Evolutionary conservation across 2,888 invertebrate species (phyloP).

Genomic region (Nomada ruficornis): DNA sequence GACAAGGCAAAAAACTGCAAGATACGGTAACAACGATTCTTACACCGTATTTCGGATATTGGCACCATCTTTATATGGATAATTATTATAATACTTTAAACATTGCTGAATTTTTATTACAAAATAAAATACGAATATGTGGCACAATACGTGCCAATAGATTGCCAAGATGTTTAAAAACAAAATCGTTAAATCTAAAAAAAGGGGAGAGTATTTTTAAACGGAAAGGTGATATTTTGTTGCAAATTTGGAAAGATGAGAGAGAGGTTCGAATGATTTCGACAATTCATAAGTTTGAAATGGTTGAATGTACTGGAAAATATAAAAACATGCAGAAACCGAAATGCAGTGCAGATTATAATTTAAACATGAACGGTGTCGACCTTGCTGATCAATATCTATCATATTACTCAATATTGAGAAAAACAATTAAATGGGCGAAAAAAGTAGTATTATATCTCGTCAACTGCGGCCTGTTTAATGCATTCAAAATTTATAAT

Average conservation of each 20-base stretch:
- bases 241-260: slow-evolving; percentile 62
- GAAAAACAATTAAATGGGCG: too few species aligned
- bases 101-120: slow-evolving; percentile 14
- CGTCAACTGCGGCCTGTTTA: too few species aligned
- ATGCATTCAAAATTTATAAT: too few species aligned
- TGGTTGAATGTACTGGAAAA: slow-evolving; percentile 51
- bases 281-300: slow-evolving; percentile 59
- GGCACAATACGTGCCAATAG: slow-evolving; percentile 19
- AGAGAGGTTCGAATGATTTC: slow-evolving; percentile 60
- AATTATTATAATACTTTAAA: slow-evolving; percentile 21
- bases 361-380: slow-evolving; percentile 13
- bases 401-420: slow-evolving; percentile 6
- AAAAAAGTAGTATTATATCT: too few species aligned
- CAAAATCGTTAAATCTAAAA: slow-evolving; percentile 28
- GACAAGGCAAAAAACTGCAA: too few species aligned
- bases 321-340: slow-evolving; percentile 41
- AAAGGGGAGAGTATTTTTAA: slow-evolving; percentile 58
- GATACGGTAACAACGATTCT: too few species aligned
- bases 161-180: slow-evolving; percentile 8
- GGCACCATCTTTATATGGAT: slow-evolving; percentile 19
- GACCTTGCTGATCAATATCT: slow-evolving; percentile 11
- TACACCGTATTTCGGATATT: neutral
- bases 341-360: slow-evolving; percentile 24
- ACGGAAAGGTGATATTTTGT: slow-evolving; percentile 52
- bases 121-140: slow-evolving; percentile 22